phyloP scores from a whole-genome alignment of 2,797 vertebrate genomes.

The Catamblyrhynchus diadema region DNA sequence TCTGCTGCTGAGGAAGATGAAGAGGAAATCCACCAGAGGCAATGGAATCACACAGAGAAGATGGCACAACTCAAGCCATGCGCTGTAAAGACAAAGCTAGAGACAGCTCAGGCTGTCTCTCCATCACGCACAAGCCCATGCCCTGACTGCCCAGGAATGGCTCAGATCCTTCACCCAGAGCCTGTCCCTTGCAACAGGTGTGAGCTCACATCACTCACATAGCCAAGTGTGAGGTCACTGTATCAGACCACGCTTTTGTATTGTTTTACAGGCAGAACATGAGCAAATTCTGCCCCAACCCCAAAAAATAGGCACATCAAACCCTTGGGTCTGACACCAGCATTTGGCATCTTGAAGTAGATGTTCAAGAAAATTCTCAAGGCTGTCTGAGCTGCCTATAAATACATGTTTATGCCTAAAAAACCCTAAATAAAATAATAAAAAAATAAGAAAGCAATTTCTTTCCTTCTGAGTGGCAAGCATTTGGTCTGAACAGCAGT shows the following conservation, averaged over 20 bases:
- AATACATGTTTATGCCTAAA: not conserved
- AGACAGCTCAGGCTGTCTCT: not conserved
- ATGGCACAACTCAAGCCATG: accelerated
- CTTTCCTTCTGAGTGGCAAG: not conserved
- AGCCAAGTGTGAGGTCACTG: not conserved
- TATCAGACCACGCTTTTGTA: accelerated
- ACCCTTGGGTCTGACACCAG: not conserved
- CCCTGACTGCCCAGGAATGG: not conserved
- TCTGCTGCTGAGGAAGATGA: not conserved
- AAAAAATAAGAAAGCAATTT: not conserved
- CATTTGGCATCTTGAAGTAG: not conserved
- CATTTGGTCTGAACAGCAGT: not conserved
- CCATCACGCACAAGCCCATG: not conserved
- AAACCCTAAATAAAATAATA: not conserved
- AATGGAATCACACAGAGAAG: accelerated
- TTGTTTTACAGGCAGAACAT: not conserved
- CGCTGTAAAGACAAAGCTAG: not conserved
- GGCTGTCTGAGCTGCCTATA: not conserved
- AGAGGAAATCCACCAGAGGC: not conserved
- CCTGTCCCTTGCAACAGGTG: not conserved
- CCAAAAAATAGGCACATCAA: not conserved
- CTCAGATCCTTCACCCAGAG: not conserved
- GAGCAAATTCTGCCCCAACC: not conserved
- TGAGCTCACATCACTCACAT: accelerated
- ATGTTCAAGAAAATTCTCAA: not conserved